These are phyloP conservation scores for Watsonalla cultraria DNA, from an alignment of 2,888 invertebrate species.

Conservation along the genomic window DNA sequence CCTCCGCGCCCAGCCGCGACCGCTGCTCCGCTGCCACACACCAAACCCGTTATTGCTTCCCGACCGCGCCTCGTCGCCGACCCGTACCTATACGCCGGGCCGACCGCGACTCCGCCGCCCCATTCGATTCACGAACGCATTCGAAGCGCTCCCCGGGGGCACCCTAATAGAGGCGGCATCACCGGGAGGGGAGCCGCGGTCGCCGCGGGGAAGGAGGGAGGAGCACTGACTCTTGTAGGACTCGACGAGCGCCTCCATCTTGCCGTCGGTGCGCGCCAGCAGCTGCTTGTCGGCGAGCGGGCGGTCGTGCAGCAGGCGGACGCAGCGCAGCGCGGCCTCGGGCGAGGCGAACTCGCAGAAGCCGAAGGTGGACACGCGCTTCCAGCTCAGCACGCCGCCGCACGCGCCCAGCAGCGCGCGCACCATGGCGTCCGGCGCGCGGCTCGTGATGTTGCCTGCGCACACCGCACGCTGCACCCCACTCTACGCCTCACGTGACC, in stretches of 20 bases:
- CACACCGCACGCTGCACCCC: background rate
- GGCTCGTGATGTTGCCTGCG: constrained; percentile 83
- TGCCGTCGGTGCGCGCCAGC: constrained; percentile 97
- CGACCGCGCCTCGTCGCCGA: constrained; percentile 2
- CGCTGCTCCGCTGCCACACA: constrained; percentile 57
- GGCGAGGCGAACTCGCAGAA: constrained; percentile 97
- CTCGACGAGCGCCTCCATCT: constrained; percentile 95
- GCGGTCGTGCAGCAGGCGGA: constrained; percentile 94
- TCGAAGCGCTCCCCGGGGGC: too few species aligned
- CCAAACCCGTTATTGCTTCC: constrained; percentile 2
- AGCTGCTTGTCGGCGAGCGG: constrained; percentile 95
- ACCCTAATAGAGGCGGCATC: too few species aligned
- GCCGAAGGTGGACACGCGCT: constrained; percentile 97
- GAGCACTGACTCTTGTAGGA: constrained; percentile 88
- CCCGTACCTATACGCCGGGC: background rate
- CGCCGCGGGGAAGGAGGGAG: too few species aligned
- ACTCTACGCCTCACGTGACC: constrained; percentile 4
- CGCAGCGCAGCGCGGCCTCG: constrained; percentile 96
- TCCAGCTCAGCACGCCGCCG: constrained; percentile 97
- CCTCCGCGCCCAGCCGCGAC: constrained; percentile 56
- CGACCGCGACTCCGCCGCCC: constrained; percentile 51
- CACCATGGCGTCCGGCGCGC: constrained; percentile 97
- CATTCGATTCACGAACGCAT: background rate
- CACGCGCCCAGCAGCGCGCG: constrained; percentile 94
- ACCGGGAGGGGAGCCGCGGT: too few species aligned